Conservation (phyloP, 2,797 vertebrate genomes). For the Enoplosus armatus region DNA sequence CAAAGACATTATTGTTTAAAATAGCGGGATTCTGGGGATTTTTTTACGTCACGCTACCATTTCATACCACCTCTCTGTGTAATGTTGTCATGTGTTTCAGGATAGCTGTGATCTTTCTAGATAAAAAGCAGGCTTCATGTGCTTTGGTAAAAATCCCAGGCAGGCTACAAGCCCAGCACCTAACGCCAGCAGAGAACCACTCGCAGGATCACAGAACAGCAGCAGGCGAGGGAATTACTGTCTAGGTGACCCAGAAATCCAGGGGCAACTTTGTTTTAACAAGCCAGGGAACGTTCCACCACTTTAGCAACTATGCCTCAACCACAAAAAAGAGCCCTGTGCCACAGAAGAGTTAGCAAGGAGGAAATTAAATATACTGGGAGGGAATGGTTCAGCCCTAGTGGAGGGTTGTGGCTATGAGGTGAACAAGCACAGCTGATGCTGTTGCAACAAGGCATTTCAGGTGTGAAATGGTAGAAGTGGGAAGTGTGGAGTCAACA, state of each 20-base stretch:
- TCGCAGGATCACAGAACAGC: conserved; percentile 71
- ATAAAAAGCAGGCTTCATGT: conserved; percentile 6
- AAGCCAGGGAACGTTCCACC: conserved; percentile 85
- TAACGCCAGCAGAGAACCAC: conserved; percentile 62
- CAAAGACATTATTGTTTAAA: conserved; percentile 15
- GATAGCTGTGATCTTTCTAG: conserved; percentile 3
- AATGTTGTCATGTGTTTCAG: conserved; percentile 32
- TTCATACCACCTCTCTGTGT: conserved; percentile 22
- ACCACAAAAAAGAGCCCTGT: conserved; percentile 84
- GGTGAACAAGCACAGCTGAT: conserved; percentile 44
- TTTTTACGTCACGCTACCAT: conserved; percentile 10
- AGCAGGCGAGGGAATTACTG: conserved; percentile 83
- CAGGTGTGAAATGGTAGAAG: conserved; percentile 57
- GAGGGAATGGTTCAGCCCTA: conserved; percentile 76
- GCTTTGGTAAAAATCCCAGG: conserved; percentile 47
- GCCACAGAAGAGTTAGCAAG: conserved; percentile 80
- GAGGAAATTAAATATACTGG: conserved; percentile 88
- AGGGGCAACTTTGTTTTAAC: conserved; percentile 89
- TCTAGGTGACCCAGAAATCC: conserved; percentile 87
- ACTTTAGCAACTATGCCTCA: conserved; percentile 80
- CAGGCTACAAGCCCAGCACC: conserved; percentile 56
- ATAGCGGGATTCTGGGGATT: not conserved
- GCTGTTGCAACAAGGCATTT: conserved; percentile 54
- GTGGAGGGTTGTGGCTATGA: conserved; percentile 48
- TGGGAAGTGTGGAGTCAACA: conserved; percentile 51